Percentiles rank a stretch among this genome's conserved stretches.
Conservation (phyloP, 2,113 vertebrate species). For the Eurystomus gularis region DNA sequence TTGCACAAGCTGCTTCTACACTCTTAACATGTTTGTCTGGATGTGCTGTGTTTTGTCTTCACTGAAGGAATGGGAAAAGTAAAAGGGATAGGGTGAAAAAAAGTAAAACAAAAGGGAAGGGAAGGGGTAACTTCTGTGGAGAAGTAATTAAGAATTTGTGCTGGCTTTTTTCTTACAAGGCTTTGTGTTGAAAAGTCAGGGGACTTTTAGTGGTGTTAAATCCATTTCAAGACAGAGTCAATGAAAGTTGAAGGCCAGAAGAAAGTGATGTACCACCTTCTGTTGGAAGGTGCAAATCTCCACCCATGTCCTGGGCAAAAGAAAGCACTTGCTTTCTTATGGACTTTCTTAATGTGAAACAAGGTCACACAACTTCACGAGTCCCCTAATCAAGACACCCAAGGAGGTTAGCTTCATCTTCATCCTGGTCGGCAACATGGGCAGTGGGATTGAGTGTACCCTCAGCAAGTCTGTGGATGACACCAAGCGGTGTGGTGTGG, state of each 20-base stretch:
- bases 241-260: background rate
- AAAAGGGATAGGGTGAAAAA: background rate
- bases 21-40: background rate
- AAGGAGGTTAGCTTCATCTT: background rate
- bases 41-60: background rate
- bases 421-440: too few relatives aligned
- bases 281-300: background rate
- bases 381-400: background rate
- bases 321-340: background rate
- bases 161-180: fast-evolving
- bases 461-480: too few relatives aligned
- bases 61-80: background rate
- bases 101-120: background rate
- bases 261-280: background rate
- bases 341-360: background rate
- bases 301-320: fast-evolving
- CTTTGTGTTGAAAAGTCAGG: background rate
- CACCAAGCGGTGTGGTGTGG: too few relatives aligned
- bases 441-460: too few relatives aligned
- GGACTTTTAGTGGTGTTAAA: background rate
- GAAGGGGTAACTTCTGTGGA: background rate
- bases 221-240: fast-evolving
- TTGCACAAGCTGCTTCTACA: background rate
- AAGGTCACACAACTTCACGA: background rate
- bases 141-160: background rate